These are phyloP conservation scores for Emydocephalus ijimae DNA, from an alignment of 2,113 vertebrate genomes.

Conservation along the genomic window DNA sequence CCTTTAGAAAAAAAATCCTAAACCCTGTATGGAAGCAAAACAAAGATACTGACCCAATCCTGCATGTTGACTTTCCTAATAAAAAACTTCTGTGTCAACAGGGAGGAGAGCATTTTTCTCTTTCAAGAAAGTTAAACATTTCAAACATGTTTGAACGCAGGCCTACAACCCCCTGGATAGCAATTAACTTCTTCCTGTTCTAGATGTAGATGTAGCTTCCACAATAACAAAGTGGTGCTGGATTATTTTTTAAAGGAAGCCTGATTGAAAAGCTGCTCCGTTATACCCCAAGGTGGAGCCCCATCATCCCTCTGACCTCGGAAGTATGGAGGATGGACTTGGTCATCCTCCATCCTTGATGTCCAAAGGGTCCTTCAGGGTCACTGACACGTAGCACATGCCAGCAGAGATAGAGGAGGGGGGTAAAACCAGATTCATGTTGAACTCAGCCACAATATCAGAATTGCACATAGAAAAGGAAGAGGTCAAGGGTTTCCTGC, in stretches of 20 bases:
- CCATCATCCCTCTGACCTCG: slow-evolving; percentile 43
- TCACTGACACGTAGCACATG: background rate
- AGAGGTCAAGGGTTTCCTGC: background rate
- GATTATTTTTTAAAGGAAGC: slow-evolving; percentile 81
- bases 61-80: slow-evolving; percentile 62
- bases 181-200: slow-evolving; percentile 80
- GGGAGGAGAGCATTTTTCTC: slow-evolving; percentile 66
- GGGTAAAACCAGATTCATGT: background rate
- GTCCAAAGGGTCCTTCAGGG: slow-evolving; percentile 1
- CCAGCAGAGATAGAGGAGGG: background rate
- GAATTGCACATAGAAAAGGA: background rate
- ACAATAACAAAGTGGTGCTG: slow-evolving; percentile 70
- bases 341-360: background rate
- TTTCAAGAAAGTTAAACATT: slow-evolving; percentile 73
- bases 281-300: slow-evolving; percentile 60
- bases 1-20: slow-evolving; percentile 31
- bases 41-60: slow-evolving; percentile 40
- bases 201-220: slow-evolving; percentile 63
- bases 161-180: slow-evolving; percentile 60
- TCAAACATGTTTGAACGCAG: slow-evolving; percentile 68
- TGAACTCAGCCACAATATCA: background rate
- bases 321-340: slow-evolving; percentile 37
- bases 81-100: slow-evolving; percentile 72
- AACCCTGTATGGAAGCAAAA: slow-evolving; percentile 61
- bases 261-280: slow-evolving; percentile 70